phyloP scores from a whole-genome alignment of 2,113 vertebrate species.

The Excalfactoria chinensis region DNA sequence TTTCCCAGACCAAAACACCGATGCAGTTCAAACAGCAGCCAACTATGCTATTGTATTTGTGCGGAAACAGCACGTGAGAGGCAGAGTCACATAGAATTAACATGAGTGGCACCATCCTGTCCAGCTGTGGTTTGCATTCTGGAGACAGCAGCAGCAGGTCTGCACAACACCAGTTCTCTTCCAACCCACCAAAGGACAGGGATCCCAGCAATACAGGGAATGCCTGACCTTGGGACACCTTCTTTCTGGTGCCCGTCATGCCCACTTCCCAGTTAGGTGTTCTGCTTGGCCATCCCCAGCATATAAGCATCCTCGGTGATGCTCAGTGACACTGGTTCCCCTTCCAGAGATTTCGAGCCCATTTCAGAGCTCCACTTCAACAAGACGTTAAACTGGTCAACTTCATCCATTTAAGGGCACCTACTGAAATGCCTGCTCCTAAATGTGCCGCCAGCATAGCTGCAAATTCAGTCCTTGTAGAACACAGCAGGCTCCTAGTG shows the following conservation, averaged over 20 bases:
- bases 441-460: background rate
- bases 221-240: background rate
- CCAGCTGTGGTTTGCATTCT: background rate
- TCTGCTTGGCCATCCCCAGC: accelerated
- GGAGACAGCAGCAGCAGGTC: background rate
- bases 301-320: background rate
- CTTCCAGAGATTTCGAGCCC: background rate
- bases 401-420: background rate
- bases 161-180: background rate
- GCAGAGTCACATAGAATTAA: background rate
- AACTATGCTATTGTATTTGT: background rate
- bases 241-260: background rate
- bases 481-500: background rate
- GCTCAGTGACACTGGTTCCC: background rate
- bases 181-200: accelerated
- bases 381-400: background rate
- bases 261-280: background rate
- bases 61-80: background rate
- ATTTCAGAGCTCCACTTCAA: background rate
- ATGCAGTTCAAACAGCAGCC: background rate
- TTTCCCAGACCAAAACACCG: background rate
- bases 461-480: background rate
- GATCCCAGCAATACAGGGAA: background rate
- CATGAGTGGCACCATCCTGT: background rate
- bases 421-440: background rate